phyloP scores from a whole-genome alignment of 2,888 invertebrate genomes.

The Sinotaia quadrata region DNA sequence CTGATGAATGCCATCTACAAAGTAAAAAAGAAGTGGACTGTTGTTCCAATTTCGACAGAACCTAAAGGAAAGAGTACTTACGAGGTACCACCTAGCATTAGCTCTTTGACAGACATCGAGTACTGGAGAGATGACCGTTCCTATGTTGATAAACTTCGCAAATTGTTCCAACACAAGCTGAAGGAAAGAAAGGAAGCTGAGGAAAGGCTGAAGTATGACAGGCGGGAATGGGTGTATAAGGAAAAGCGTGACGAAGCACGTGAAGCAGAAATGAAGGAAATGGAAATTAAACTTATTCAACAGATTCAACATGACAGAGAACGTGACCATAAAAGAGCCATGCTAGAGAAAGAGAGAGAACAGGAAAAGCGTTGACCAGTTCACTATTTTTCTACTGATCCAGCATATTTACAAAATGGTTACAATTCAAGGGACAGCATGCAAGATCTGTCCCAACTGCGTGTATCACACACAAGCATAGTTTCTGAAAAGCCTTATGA shows the following conservation, averaged over 20 bases:
- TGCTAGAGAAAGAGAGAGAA: neutral
- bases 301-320: too few species aligned
- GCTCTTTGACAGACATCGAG: neutral
- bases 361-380: neutral
- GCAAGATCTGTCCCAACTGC: too few species aligned
- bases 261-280: neutral
- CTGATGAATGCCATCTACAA: neutral
- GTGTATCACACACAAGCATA: too few species aligned
- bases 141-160: slow-evolving; percentile 46
- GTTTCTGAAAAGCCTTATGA: too few species aligned
- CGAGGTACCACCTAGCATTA: neutral
- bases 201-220: slow-evolving; percentile 18
- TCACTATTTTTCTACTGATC: too few species aligned
- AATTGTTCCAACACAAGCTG: slow-evolving; percentile 51
- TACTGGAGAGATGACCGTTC: slow-evolving; percentile 32
- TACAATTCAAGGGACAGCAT: too few species aligned
- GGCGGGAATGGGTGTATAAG: slow-evolving; percentile 14
- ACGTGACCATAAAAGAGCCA: neutral
- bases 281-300: too few species aligned
- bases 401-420: too few species aligned
- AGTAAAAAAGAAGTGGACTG: neutral
- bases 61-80: neutral
- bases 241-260: slow-evolving; percentile 14
- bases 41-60: neutral
- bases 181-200: slow-evolving; percentile 30